phyloP scores from a whole-genome alignment of 2,797 vertebrate species.

The Aplochiton taeniatus region DNA sequence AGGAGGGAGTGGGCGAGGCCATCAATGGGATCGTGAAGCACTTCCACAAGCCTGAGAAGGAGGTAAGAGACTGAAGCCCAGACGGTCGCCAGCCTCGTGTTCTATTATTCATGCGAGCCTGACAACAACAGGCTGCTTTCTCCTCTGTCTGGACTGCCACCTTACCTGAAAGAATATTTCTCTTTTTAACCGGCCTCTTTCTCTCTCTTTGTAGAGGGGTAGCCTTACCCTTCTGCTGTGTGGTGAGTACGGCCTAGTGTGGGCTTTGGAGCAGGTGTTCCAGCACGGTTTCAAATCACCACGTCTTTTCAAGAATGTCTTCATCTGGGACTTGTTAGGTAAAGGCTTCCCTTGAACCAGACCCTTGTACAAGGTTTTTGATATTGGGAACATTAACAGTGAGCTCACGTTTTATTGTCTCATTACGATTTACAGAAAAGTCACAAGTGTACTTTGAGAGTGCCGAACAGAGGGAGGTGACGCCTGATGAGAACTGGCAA shows the following conservation, averaged over 20 bases:
- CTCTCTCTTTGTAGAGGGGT: slow-evolving; percentile 82
- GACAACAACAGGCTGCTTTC: slow-evolving; percentile 38
- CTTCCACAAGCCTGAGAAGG: slow-evolving; percentile 99
- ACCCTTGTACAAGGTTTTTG: no score
- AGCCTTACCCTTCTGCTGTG: slow-evolving; percentile 95
- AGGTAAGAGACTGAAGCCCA: slow-evolving; percentile 82
- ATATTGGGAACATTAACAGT: neutral
- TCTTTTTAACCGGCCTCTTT: slow-evolving; percentile 12
- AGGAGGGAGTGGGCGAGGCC: slow-evolving; percentile 98
- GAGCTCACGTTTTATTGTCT: neutral
- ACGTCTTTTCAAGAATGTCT: slow-evolving; percentile 97
- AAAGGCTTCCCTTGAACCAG: slow-evolving; percentile 45
- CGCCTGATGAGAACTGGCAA: slow-evolving; percentile 94
- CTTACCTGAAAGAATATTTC: neutral
- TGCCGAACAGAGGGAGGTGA: slow-evolving; percentile 84
- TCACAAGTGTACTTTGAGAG: slow-evolving; percentile 95
- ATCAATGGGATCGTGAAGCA: slow-evolving; percentile 99
- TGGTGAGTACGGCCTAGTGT: slow-evolving; percentile 95
- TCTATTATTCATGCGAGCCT: slow-evolving; percentile 71
- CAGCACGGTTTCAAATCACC: slow-evolving; percentile 98
- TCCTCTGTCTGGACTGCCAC: slow-evolving; percentile 18
- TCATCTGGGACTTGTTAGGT: slow-evolving; percentile 99
- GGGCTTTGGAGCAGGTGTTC: slow-evolving; percentile 96
- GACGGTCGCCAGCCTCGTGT: slow-evolving; percentile 54
- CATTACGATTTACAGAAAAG: slow-evolving; percentile 83